Base-by-base conservation (phyloP, 2,797 vertebrate species). In the Ptychobarbus kaznakovi region DNA sequence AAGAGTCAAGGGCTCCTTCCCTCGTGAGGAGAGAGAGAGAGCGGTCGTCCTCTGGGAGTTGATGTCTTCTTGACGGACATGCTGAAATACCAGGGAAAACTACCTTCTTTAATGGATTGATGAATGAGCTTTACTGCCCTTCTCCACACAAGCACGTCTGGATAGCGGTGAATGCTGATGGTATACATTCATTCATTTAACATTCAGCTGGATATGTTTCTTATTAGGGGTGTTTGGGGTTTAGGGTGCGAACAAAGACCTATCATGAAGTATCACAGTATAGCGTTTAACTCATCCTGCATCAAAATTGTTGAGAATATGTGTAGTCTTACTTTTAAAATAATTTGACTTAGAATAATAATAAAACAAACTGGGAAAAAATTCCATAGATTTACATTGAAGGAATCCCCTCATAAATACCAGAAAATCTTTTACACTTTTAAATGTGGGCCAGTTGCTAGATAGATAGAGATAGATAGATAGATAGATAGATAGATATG, bases 31-130 rank as follows among this genome's bases (percentile, higher is more conserved):
- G 46, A 85, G 20, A 74, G 78, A 80, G 42, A 85, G 20, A 68
- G 81, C 13, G 18, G 65, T 28, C 13, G 65, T 74, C 87, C 74
- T 53, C 82, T 88, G 95, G 96, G 93, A 94, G 84, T 87, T 22
- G 32, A 86, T 91, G 91, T 91, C 92, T 89, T 92, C 90, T 88
- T 92, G 93, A 88, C 86, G 89, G 92, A 91, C 88, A 90, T 91
- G 90, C 89, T 91, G 91, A 95, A 96, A 95, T 91, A 94, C 92
- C 92, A 93, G 92, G 90, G 88, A 93, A 95, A 80, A 92, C 92
- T 90, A 90, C 93, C 93, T 93, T 91, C 93, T 91, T 89, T 94
- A 95, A 95, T 92, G 94, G 94, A 92, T 92, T 95, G 95, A 96
- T 95, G 94, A 96, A 95, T 93, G 95, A 94, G 91, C 91, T 92